Conservation (phyloP, 2,797 vertebrate species). For the Rhynchonycteris naso region DNA sequence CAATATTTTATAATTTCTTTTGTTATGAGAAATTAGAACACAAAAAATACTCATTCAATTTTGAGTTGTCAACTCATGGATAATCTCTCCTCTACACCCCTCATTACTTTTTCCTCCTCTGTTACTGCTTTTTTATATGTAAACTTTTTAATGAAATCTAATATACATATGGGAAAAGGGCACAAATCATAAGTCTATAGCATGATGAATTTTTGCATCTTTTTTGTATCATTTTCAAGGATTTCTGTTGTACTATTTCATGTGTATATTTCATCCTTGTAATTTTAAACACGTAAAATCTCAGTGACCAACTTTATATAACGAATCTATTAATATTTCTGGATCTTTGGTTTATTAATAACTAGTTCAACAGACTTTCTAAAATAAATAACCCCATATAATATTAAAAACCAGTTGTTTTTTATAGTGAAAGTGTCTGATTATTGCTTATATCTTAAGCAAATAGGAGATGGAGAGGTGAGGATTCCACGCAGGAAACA, state of each 20-base stretch:
- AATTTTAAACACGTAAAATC: conserved; percentile 8
- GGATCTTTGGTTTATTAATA: neutral
- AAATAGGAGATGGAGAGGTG: neutral
- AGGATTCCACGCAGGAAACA: neutral
- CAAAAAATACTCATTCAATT: neutral
- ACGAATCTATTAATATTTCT: neutral
- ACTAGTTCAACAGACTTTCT: neutral
- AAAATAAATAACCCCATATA: neutral
- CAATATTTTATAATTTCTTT: neutral
- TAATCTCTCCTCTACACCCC: neutral
- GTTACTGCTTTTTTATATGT: neutral
- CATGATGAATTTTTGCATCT: neutral
- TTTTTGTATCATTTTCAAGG: neutral
- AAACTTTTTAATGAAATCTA: neutral
- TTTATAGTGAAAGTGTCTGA: neutral
- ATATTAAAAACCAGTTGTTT: neutral
- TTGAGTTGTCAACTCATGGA: neutral
- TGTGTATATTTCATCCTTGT: neutral
- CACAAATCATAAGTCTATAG: neutral
- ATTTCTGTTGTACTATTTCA: neutral
- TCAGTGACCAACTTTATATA: neutral
- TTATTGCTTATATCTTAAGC: neutral
- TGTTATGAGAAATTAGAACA: conserved; percentile 5
- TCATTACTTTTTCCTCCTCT: neutral
- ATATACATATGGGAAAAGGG: neutral